These are phyloP conservation scores for Drosophila testacea DNA, from an alignment of 2,888 invertebrate genomes.

Conservation along the genomic window DNA sequence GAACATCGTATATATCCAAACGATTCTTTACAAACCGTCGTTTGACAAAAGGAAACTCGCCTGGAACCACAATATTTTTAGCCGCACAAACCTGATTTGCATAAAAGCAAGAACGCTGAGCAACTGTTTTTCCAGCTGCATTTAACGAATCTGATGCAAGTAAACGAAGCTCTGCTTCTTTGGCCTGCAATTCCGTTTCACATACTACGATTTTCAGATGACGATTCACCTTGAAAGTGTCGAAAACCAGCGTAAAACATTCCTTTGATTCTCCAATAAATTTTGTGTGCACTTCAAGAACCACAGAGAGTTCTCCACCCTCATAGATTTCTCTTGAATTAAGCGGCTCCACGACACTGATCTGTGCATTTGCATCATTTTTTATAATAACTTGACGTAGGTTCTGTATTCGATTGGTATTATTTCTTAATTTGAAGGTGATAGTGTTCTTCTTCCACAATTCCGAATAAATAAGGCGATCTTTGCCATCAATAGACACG, in stretches of 20 bases:
- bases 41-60: slow-evolving; percentile 86
- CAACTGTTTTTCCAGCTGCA: slow-evolving; percentile 29
- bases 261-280: slow-evolving; percentile 75
- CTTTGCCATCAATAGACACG: slow-evolving; percentile 86
- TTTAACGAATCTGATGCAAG: slow-evolving; percentile 39
- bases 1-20: slow-evolving; percentile 86
- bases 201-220: slow-evolving; percentile 76
- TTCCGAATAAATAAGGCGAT: slow-evolving; percentile 84
- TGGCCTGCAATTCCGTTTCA: slow-evolving; percentile 56
- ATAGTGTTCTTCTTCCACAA: slow-evolving; percentile 83
- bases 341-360: slow-evolving; percentile 66
- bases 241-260: slow-evolving; percentile 63
- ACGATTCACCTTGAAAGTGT: slow-evolving; percentile 68
- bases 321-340: slow-evolving; percentile 12
- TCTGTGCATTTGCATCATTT: slow-evolving; percentile 49
- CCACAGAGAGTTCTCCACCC: slow-evolving; percentile 28
- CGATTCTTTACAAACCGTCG: slow-evolving; percentile 88
- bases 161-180: slow-evolving; percentile 48
- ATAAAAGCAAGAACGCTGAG: slow-evolving; percentile 69
- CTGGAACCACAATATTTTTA: slow-evolving; percentile 85
- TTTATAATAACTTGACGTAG: slow-evolving; percentile 41
- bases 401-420: slow-evolving; percentile 48
- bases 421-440: slow-evolving; percentile 65
- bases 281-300: slow-evolving; percentile 65
- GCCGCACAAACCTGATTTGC: slow-evolving; percentile 79